A percentile compares a stretch with the other conserved stretches of the same genome.
phyloP scores from a whole-genome alignment of 2,113 vertebrate genomes.

The Pachycephala philippinensis region DNA sequence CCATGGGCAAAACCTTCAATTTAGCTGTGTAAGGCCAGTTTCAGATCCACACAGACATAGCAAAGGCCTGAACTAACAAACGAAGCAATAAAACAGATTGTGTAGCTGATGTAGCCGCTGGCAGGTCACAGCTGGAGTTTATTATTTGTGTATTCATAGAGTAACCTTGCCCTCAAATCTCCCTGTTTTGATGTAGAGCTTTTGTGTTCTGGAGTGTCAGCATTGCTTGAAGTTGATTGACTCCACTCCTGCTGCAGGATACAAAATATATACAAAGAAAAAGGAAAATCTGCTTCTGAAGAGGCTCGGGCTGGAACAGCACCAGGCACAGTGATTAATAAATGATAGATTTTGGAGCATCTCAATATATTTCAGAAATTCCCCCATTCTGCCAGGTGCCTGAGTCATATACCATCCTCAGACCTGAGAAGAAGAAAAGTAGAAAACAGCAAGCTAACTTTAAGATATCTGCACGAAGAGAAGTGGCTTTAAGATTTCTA shows the following conservation, averaged over 20 bases:
- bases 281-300: background rate
- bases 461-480: background rate
- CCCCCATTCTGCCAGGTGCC: accelerated
- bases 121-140: constrained; percentile 32
- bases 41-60: background rate
- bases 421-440: background rate
- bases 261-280: background rate
- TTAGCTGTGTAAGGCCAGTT: background rate
- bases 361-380: background rate
- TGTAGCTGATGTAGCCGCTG: constrained; percentile 14
- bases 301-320: background rate
- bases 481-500: background rate
- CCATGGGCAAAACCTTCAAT: background rate
- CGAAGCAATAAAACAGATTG: background rate
- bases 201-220: background rate
- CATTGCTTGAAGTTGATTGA: constrained; percentile 30
- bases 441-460: background rate
- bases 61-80: background rate
- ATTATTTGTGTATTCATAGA: constrained; percentile 26
- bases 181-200: background rate
- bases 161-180: background rate
- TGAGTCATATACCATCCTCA: background rate
- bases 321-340: background rate
- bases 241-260: background rate
- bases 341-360: background rate